These are phyloP conservation scores for Crenichthys baileyi DNA, from an alignment of 2,797 vertebrate genomes.

Conservation along the genomic window DNA sequence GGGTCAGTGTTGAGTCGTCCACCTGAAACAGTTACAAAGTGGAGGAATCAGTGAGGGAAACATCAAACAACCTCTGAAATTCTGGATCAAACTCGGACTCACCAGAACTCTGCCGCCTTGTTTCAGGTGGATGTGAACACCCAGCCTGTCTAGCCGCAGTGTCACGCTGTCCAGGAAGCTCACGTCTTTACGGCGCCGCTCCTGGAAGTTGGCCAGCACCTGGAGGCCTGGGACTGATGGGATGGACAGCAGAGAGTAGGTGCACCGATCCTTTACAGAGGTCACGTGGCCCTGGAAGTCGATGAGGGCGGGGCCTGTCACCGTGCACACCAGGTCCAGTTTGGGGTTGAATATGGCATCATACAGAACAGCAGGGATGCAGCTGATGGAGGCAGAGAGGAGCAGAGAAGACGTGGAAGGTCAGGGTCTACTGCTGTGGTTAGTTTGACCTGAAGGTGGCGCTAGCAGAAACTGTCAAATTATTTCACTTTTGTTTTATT, in stretches of 20 bases:
- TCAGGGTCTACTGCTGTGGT: not conserved
- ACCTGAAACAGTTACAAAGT: slow-evolving; percentile 12
- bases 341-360: not conserved
- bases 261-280: not conserved
- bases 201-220: not conserved
- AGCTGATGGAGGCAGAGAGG: not conserved
- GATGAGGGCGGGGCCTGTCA: slow-evolving; percentile 21
- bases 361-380: not conserved
- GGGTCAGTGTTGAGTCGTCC: not conserved
- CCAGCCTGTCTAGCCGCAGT: not conserved
- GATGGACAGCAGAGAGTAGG: slow-evolving; percentile 11
- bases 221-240: not conserved
- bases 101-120: slow-evolving; percentile 20
- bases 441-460: not conserved
- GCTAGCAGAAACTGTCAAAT: not conserved
- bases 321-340: slow-evolving; percentile 4
- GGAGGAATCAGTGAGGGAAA: not conserved
- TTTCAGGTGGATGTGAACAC: slow-evolving; percentile 5
- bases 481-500: too few relatives aligned
- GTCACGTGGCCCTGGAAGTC: not conserved
- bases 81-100: not conserved
- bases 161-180: slow-evolving; percentile 23
- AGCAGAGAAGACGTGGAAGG: not conserved
- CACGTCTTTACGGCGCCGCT: slow-evolving; percentile 15
- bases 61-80: not conserved